Evolutionary conservation across 2,797 vertebrate genomes (phyloP), one percentile per base, ranked within the genome.

Genomic region (Gymnothorax javanicus): DNA sequence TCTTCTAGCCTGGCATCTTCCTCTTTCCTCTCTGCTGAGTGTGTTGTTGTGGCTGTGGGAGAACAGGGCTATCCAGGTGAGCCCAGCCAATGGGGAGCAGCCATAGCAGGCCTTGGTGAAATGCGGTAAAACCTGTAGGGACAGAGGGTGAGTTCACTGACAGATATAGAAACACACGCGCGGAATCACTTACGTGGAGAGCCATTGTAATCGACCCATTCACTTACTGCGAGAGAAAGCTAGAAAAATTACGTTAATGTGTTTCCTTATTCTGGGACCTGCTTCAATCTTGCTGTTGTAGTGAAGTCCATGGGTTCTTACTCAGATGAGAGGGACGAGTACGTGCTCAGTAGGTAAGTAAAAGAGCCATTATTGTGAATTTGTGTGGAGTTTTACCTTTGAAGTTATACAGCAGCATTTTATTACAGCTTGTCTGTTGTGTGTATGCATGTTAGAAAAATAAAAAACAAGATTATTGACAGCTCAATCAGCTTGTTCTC

Each of bases 51-150:
- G 69, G 54, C 20, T 84, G 71, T 83, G 84, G 69, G 85, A 87
- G 88, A 89, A 67, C 81, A 84, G 87, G 88, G 86, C 88, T 90
- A 86, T 77, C 86, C 89, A 92, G 93, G 90, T 92, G 91, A 91
- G 84, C 0, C 85, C 11, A 25, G 60, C 92, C 93, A 93, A 94
- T 94, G 87, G 4, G 87, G 9, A 20, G 27, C 8, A 73, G 82
- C 82, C 84, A 25, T 43, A 84, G 86, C 87, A 87, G 58, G 85
- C 86, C 87, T 91, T 56, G 84, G 79, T 87, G 84, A 92, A 93
- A 95, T 94, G 94, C 88, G 89, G 92, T 87, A 58, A 20, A 93
- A 95, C 94, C 93, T 92, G 94, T 93, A 56, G 0, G 88, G 87
- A 82, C 88, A 89, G 88, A 56, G 89, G 88, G 86, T 54, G 87